Conservation (phyloP, 2,113 vertebrate species). For the Pterocles gutturalis region DNA sequence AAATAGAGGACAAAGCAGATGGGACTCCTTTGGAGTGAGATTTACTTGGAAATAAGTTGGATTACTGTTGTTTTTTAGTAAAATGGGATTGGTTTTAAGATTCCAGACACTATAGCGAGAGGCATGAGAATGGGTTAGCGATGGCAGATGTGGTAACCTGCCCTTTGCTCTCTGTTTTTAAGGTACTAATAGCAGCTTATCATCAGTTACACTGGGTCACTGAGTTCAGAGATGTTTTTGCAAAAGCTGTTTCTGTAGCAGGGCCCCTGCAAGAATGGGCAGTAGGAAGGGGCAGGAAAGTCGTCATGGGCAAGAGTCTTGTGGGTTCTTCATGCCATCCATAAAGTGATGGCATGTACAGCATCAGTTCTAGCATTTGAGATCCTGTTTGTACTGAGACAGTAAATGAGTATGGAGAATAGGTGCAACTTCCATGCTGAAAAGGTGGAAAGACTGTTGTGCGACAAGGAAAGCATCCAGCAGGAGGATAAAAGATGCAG, state of each 20-base stretch:
- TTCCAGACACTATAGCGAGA: not conserved
- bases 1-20: not conserved
- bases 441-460: not conserved
- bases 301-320: not conserved
- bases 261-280: not conserved
- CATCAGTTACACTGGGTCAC: not conserved
- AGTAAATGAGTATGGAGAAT: not conserved
- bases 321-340: not conserved
- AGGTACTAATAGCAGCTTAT: slow-evolving; percentile 14
- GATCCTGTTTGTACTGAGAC: not conserved
- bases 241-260: not conserved
- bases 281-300: not conserved
- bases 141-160: slow-evolving; percentile 33
- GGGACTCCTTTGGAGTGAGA: not conserved
- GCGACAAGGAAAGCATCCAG: not conserved
- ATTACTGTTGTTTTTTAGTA: not conserved
- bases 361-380: not conserved
- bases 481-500: not conserved
- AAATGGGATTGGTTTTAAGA: not conserved
- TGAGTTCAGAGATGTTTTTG: not conserved
- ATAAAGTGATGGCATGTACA: not conserved
- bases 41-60: not conserved
- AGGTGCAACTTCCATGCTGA: not conserved
- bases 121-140: not conserved
- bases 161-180: slow-evolving; percentile 47